These are phyloP conservation scores for Hypsopygia costalis DNA, from an alignment of 2,888 invertebrate genomes.

Conservation along the genomic window DNA sequence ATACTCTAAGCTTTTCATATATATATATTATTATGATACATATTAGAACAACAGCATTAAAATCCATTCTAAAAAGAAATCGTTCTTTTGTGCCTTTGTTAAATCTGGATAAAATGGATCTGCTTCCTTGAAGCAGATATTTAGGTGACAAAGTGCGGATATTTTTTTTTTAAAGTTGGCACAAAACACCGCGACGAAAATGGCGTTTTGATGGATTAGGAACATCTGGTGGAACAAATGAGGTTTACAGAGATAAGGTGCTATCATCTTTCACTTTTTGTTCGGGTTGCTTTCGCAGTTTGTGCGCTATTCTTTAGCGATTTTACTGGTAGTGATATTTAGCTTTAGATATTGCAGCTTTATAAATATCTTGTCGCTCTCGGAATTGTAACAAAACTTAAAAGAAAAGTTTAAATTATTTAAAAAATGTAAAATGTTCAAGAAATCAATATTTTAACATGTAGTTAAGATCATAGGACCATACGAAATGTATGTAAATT, in stretches of 20 bases:
- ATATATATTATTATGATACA: too few species aligned
- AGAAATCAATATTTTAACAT: too few species aligned
- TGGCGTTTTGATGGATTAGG: conserved; percentile 47
- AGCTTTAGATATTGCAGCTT: not conserved
- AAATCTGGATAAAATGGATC: not conserved
- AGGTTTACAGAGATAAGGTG: conserved; percentile 53
- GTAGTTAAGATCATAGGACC: too few species aligned
- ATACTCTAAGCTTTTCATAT: too few species aligned
- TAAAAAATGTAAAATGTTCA: too few species aligned
- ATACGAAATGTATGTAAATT: too few species aligned
- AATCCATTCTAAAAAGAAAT: too few species aligned
- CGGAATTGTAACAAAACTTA: too few species aligned
- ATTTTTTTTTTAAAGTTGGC: conserved; percentile 23
- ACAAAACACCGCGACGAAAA: conserved; percentile 26
- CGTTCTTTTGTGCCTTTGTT: too few species aligned
- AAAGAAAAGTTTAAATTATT: too few species aligned
- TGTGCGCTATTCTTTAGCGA: conserved; percentile 20
- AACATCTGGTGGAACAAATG: conserved; percentile 56
- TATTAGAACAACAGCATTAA: too few species aligned
- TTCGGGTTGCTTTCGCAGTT: conserved; percentile 25
- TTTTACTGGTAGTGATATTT: conserved; percentile 4
- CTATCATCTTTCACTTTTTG: conserved; percentile 50
- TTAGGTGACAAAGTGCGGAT: not conserved
- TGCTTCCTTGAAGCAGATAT: not conserved
- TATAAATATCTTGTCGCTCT: too few species aligned